phyloP scores from a whole-genome alignment of 2,888 invertebrate genomes.

The Aphidius colemani region DNA sequence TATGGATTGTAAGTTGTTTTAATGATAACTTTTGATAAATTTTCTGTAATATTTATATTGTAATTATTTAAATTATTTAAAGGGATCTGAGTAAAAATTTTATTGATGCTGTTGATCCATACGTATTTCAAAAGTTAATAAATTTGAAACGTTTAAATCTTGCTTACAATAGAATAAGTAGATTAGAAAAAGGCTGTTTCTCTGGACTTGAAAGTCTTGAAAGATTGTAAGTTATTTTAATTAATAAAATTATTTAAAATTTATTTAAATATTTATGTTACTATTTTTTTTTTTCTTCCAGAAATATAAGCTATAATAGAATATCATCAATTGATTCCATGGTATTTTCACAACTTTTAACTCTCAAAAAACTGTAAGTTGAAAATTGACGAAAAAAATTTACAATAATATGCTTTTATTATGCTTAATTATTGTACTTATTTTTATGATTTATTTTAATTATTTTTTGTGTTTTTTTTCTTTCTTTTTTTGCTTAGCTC shows the following conservation, averaged over 20 bases:
- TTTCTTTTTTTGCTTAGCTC: slow-evolving; percentile 47
- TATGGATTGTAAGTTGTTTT: slow-evolving; percentile 67
- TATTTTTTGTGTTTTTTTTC: slow-evolving; percentile 35
- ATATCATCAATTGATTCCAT: slow-evolving; percentile 74
- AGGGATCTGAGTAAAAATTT: slow-evolving; percentile 70
- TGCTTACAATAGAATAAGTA: slow-evolving; percentile 71
- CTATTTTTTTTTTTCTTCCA: slow-evolving; percentile 54
- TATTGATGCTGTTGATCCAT: slow-evolving; percentile 62
- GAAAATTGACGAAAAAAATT: neutral
- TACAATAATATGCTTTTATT: slow-evolving; percentile 16
- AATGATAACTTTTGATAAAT: neutral
- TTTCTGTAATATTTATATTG: neutral
- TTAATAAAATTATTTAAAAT: slow-evolving; percentile 12
- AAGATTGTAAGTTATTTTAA: slow-evolving; percentile 68
- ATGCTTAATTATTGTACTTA: slow-evolving; percentile 15
- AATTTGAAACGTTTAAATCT: slow-evolving; percentile 67
- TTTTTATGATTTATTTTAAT: slow-evolving; percentile 33
- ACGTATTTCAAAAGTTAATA: slow-evolving; percentile 52
- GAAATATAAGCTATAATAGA: slow-evolving; percentile 81
- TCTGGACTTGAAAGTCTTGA: slow-evolving; percentile 71
- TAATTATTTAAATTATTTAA: slow-evolving; percentile 45
- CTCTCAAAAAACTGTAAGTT: slow-evolving; percentile 70
- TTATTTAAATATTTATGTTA: slow-evolving; percentile 19
- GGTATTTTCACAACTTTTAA: slow-evolving; percentile 75
- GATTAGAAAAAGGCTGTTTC: slow-evolving; percentile 73